Base-by-base conservation (phyloP, 2,888 invertebrate genomes). In the Lithodes maja region DNA sequence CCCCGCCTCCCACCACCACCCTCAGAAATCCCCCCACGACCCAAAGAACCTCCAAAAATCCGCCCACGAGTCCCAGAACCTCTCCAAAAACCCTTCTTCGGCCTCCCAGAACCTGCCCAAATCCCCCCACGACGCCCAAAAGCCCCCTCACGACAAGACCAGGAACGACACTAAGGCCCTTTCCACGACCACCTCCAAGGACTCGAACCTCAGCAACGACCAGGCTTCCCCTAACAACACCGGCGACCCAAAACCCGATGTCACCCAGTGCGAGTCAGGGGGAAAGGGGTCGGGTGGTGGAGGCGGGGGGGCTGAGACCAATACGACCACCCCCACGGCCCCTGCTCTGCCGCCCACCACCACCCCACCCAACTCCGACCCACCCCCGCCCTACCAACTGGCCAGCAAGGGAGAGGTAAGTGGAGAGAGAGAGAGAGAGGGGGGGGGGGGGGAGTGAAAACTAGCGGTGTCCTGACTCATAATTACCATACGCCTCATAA, bases 351-450 rank as follows among this genome's bases (percentile, higher is more conserved):
- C 52, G 49, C 69, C 83, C 17, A 52, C 85, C 9, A 52, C 85
- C 9, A 55, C 85, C 3, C 82, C 82, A 33, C 85, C 79, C 7
- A 75, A 74, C 81, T 68, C 89, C 9, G 89, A 89, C 81, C 81
- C 81, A 12, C 89, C 89, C 17, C 89, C 89, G 9, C 85, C 89
- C 68, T 85, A 89, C 85, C 85, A 85, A 53, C 54, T 69, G 77
- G 69, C 90, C 71, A 84, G 85, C 61, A 84, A 84, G 49, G 77
- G 15, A n/a, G 9, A 53, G 77, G 77, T 77, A 50, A 77, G 75
- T 55, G 49, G 15, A 49, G 17, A 75, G 33, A 9, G 52, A 9
- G 9, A 83, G 7, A 50, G 49, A 52, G 49, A 0, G 15, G 1
- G 50, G 50, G 52, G 12, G n/a, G 52, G 2, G 12, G 61, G 12